Base-by-base conservation (phyloP, 2,113 vertebrate species). In the Oryzias curvinotus region DNA sequence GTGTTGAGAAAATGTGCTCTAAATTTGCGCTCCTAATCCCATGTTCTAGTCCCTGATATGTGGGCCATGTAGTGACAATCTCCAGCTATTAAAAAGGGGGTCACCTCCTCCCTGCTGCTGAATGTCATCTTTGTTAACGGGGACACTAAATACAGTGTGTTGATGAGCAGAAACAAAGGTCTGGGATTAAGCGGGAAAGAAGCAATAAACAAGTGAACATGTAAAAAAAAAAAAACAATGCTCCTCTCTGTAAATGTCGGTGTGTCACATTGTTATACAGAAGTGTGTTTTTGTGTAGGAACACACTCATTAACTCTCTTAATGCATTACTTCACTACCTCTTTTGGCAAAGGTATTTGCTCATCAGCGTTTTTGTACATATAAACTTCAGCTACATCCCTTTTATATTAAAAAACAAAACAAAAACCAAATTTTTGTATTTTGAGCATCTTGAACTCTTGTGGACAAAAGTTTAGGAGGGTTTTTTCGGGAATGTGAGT, bases 91-190 rank as follows among this genome's bases (percentile, higher is more conserved):
- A 44, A 64, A 73, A 89, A 91, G 59, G 78, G 85, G 89, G 88
- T 87, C 86, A 87, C 57, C 77, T 80, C 60, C 64, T 73, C 62
- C 65, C 47, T 28, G 49, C 56, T 3, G 50, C 68, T 87, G 76
- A 90, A 87, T 90, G 81, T 89, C 80, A 89, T 81, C 88, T 89
- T 90, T 90, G 81, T 91, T 90, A 76, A 23, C 69, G 73, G 82
- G 78, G 66, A 73, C 60, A 80, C 48, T 75, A 59, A 76, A 62
- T 84, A 71, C 73, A 74, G 68, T 71, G 68, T 70, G 75, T 81
- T 58, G 75, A 82, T 84, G 84, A 87, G 71, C 85, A 75, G 62
- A 80, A 73, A 90, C 88, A 91, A 87, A 86, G 81, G 85, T 88
- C 80, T 88, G 78, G 87, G 82, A 90, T 90, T 87, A 89, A 84